A percentile compares a stretch with the other conserved stretches of the same genome.
phyloP scores from a whole-genome alignment of 2,113 vertebrate genomes.

The Plestiodon gilberti region DNA sequence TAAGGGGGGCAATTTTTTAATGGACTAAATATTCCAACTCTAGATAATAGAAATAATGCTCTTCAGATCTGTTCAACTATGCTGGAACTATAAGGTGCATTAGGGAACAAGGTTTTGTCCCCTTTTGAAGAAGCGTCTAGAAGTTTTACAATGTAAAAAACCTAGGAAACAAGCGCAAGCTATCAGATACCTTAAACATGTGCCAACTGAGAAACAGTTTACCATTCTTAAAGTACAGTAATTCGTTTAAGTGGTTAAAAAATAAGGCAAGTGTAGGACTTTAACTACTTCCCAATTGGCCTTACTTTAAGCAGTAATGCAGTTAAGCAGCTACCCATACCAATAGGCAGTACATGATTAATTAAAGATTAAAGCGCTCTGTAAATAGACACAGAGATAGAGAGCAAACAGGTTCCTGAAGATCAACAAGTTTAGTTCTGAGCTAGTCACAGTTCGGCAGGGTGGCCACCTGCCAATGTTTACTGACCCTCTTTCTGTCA shows the following conservation, averaged over 20 bases:
- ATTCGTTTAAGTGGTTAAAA: not conserved
- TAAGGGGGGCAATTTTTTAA: not conserved
- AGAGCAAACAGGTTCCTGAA: not conserved
- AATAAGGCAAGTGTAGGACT: not conserved
- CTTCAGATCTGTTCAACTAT: not conserved
- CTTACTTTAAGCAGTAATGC: constrained; percentile 22
- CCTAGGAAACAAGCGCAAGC: not conserved
- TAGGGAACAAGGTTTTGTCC: too few species aligned
- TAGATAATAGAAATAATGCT: not conserved
- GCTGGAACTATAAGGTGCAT: not conserved
- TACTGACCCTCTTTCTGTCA: constrained; percentile 46
- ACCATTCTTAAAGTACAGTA: not conserved
- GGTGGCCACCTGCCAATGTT: constrained; percentile 50
- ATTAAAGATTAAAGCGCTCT: constrained; percentile 37
- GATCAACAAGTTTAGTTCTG: not conserved
- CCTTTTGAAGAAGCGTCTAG: not conserved
- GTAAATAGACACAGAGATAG: constrained; percentile 1
- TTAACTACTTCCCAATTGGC: not conserved
- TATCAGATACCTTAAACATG: not conserved
- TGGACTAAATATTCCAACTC: not conserved
- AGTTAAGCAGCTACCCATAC: constrained; percentile 29
- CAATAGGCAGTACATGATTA: constrained; percentile 21
- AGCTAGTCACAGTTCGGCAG: not conserved
- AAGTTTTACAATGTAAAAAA: not conserved
- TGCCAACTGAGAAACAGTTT: not conserved